Conservation (phyloP, 2,888 invertebrate species). For the Cyclophora albipunctata region DNA sequence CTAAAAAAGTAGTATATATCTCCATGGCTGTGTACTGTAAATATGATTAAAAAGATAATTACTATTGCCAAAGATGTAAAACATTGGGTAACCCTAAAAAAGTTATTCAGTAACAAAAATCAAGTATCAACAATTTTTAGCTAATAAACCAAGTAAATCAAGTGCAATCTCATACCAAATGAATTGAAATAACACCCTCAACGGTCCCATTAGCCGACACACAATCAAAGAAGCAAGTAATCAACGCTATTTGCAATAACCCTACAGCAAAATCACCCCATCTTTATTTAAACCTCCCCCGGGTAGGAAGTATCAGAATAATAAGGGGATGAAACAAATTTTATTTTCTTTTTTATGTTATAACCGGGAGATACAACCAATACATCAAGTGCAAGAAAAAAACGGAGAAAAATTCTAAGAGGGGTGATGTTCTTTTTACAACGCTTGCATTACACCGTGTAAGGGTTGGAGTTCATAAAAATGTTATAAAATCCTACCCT, state of each 20-base stretch:
- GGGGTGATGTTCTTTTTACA: neutral
- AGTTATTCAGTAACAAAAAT: no score
- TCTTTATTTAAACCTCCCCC: neutral
- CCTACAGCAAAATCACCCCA: neutral
- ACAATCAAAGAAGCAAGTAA: neutral
- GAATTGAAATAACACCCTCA: no score
- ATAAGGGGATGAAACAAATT: neutral
- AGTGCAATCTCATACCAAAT: no score
- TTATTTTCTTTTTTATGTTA: neutral
- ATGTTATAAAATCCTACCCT: conserved; percentile 1
- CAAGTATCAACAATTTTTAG: no score
- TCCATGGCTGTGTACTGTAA: no score
- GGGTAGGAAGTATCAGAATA: neutral
- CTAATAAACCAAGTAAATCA: no score
- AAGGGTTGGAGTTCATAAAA: conserved; percentile 12
- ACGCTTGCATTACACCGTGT: conserved; percentile 1
- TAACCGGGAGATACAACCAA: neutral
- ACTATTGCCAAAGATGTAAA: no score
- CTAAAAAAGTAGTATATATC: no score
- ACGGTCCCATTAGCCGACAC: no score
- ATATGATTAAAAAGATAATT: no score
- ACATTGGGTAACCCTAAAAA: no score
- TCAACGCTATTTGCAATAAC: neutral
- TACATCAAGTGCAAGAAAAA: conserved; percentile 4
- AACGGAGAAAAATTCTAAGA: neutral